Base-by-base conservation (phyloP, 1,140 invertebrate genomes). In the Littorina saxatilis region DNA sequence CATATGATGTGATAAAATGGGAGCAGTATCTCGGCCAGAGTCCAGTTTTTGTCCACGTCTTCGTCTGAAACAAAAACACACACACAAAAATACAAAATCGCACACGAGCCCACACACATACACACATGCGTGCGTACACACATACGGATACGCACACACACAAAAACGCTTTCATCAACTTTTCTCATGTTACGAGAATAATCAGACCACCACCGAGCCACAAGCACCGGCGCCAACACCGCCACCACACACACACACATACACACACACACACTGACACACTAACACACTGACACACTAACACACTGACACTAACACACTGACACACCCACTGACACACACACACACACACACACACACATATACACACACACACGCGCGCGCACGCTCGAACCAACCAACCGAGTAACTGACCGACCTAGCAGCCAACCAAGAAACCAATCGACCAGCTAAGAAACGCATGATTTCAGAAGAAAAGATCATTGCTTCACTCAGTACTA, bases 61-160 rank as follows among this genome's bases (percentile, higher is more conserved):
- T 20, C n/a, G 5, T 63, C 76, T 78, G 37, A 27, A 39, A 78
- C 52, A 63, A n/a, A 78, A 55, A 78, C 76, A 78, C 32, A 39
- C 32, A 78, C 55, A 47, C 76, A 78, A 37, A 29, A 20, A 43
- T 17, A 40, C 37, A 61, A 15, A 61, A 15, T 27, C 32, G 40
- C 55, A 40, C 52, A 61, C 27, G 2, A 7, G 61, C 47, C 37
- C 37, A 77, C 74, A 77, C 74, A 77, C 47, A 23, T 23, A 75
- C 23, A 35, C 50, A 77, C 55, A 35, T n/a, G n/a, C n/a, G n/a
- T n/a, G n/a, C n/a, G n/a, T n/a, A n/a, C n/a, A n/a, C n/a, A n/a
- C n/a, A n/a, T n/a, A n/a, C n/a, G n/a, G 23, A 17, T 17, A 23
- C 9, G 27, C 40, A 20, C 40, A 32, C 5, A 20, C 40, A 20